These are phyloP conservation scores for Lacerta bilineata DNA, from an alignment of 2,797 vertebrate species.

Conservation along the genomic window DNA sequence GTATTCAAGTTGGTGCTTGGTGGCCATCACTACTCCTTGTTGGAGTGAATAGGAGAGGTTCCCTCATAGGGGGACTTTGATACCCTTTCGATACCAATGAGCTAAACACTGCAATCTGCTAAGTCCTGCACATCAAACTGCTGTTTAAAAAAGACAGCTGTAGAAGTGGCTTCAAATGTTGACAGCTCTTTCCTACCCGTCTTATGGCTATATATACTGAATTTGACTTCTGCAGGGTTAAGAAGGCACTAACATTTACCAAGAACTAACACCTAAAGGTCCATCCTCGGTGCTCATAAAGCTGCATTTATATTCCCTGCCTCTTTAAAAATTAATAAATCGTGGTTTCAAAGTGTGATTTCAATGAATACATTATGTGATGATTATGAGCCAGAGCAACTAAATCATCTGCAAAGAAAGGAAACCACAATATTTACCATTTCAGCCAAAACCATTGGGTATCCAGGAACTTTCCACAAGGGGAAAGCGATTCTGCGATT, in stretches of 20 bases:
- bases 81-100: neutral
- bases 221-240: neutral
- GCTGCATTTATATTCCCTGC: neutral
- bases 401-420: neutral
- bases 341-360: neutral
- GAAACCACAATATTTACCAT: slow-evolving; percentile 80
- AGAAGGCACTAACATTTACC: neutral
- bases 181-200: neutral
- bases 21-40: no score
- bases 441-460: slow-evolving; percentile 84
- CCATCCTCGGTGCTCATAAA: neutral
- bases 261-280: neutral
- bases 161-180: neutral
- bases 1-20: no score
- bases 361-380: neutral
- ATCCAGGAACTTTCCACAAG: slow-evolving; percentile 69
- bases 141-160: neutral
- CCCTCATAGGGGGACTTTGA: neutral
- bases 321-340: neutral
- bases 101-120: neutral
- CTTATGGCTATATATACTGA: neutral
- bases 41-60: no score
- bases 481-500: slow-evolving; percentile 75
- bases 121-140: neutral
- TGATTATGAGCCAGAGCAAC: neutral